Percentiles rank a stretch among this genome's conserved stretches.
Conservation (phyloP, 2,797 vertebrate genomes). For the Hippoglossus hippoglossus region DNA sequence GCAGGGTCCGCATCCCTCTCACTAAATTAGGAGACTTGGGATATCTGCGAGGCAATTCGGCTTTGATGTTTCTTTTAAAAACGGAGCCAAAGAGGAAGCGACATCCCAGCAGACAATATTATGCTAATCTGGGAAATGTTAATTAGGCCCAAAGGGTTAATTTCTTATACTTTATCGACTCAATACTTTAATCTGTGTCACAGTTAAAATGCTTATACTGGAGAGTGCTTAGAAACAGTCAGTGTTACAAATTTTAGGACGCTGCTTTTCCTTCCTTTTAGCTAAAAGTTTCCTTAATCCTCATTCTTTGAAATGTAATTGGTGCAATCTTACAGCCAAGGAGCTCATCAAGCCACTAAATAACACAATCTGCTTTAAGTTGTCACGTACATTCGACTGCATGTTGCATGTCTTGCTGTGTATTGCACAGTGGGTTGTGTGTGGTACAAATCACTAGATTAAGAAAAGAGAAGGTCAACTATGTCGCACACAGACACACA, state of each 20-base stretch:
- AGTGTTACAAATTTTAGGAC: constrained; percentile 60
- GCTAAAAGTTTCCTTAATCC: constrained; percentile 78
- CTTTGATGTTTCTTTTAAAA: constrained; percentile 80
- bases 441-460: constrained; percentile 16
- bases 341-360: constrained; percentile 43
- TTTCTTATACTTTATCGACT: constrained; percentile 73
- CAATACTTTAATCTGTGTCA: constrained; percentile 70
- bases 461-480: constrained; percentile 18
- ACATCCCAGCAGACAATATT: constrained; percentile 77
- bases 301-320: constrained; percentile 73
- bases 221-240: constrained; percentile 70
- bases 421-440: constrained; percentile 13
- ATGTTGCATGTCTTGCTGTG: constrained; percentile 2
- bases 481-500: not conserved
- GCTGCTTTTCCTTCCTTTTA: constrained; percentile 61
- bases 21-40: constrained; percentile 74
- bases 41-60: constrained; percentile 67
- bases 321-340: constrained; percentile 55
- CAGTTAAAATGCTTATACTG: constrained; percentile 64
- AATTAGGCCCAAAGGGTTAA: constrained; percentile 84
- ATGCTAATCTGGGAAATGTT: constrained; percentile 83
- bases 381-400: constrained; percentile 21
- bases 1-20: constrained; percentile 60
- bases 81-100: constrained; percentile 65
- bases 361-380: constrained; percentile 50